phyloP scores from a whole-genome alignment of 30 jellyfish, hydroid and myxozoan genomes.

The Chrysaora quinquecirrha region DNA sequence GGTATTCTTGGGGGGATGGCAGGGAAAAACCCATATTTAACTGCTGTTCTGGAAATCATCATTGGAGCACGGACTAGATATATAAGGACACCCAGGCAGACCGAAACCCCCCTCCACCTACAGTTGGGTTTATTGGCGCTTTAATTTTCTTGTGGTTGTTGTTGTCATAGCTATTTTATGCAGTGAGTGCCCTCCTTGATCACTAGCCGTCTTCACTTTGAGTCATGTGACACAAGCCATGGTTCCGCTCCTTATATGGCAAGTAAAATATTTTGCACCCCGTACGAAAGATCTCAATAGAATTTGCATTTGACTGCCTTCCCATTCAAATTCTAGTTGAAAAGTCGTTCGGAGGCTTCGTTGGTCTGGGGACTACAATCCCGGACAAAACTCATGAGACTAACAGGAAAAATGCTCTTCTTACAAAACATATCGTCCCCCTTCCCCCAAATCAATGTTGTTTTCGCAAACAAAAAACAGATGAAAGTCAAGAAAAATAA shows the following conservation, averaged over 20 bases:
- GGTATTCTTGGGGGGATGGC: conserved; percentile 1
- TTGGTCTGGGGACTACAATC: too few species aligned
- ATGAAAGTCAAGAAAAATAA: too few species aligned
- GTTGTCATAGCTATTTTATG: not conserved
- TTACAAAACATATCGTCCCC: too few species aligned
- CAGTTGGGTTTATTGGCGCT: not conserved
- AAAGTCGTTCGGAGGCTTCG: not conserved
- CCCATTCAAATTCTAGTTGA: not conserved
- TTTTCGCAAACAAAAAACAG: too few species aligned
- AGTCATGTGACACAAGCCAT: conserved; percentile 1
- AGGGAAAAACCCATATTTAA: not conserved
- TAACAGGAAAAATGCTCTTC: too few species aligned
- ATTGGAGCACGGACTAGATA: too few species aligned
- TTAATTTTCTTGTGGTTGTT: not conserved
- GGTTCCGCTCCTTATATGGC: conserved; percentile 8
- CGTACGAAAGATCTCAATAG: not conserved
- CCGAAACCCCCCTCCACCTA: conserved; percentile 5
- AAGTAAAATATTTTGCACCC: not conserved
- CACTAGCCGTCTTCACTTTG: not conserved
- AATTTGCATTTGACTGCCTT: not conserved
- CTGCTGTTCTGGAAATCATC: too few species aligned
- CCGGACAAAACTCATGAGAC: too few species aligned
- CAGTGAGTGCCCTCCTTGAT: too few species aligned
- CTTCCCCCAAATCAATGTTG: too few species aligned
- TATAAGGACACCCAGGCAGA: too few species aligned